A percentile compares a stretch with the other conserved stretches of the same genome.
Evolutionary conservation across 2,888 invertebrate species (phyloP).

Genomic region (Graphium colonna): DNA sequence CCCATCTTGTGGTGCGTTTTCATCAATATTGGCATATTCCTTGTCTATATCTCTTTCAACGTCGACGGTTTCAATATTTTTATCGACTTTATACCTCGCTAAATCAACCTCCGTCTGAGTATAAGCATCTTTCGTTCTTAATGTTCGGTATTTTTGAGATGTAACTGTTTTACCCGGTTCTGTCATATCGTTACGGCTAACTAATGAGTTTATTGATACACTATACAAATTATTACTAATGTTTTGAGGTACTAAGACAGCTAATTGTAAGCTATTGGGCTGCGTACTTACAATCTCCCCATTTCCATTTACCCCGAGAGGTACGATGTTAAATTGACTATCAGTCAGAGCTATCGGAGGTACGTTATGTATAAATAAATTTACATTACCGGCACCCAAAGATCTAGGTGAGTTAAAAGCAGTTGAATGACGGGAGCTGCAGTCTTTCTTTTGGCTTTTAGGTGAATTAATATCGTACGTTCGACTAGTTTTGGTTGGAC

Average conservation of each 20-base stretch:
- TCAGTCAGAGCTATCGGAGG: constrained; percentile 64
- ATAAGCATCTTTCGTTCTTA: constrained; percentile 79
- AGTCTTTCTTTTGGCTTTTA: constrained; percentile 61
- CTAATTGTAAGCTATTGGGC: constrained; percentile 78
- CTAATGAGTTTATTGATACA: constrained; percentile 64
- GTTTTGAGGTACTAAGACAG: constrained; percentile 79
- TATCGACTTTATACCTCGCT: constrained; percentile 47
- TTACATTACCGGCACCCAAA: constrained; percentile 60
- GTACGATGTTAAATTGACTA: constrained; percentile 68
- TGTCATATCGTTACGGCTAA: constrained; percentile 50
- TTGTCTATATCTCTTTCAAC: constrained; percentile 68
- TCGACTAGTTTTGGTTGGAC: constrained; percentile 64
- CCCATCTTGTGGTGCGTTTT: constrained; percentile 72
- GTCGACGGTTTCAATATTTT: constrained; percentile 57
- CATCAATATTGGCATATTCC: constrained; percentile 73
- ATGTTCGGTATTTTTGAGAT: constrained; percentile 70
- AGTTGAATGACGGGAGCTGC: constrained; percentile 60
- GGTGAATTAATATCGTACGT: constrained; percentile 68
- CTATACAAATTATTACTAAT: constrained; percentile 63
- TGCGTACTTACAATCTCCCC: constrained; percentile 63
- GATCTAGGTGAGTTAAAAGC: constrained; percentile 69
- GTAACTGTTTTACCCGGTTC: constrained; percentile 62
- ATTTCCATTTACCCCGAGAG: constrained; percentile 61
- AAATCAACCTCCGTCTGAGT: constrained; percentile 83
- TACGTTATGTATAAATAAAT: constrained; percentile 67